Base-by-base conservation (phyloP, 2,888 invertebrate genomes). In the Isotomurus palustris region DNA sequence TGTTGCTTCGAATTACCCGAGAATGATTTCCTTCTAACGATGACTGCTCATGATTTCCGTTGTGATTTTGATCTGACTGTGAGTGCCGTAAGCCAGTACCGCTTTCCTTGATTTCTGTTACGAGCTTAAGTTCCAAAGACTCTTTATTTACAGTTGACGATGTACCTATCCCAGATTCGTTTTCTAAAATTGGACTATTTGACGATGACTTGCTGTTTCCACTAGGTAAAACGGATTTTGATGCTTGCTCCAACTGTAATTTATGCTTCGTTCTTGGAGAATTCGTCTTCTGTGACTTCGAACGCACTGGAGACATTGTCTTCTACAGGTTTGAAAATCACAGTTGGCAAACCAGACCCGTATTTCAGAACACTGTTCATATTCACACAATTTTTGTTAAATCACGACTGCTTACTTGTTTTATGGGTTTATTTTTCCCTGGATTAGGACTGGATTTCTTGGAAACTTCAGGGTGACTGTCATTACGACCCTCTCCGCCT, bases 61-160 rank as follows among this genome's bases (percentile, higher is more conserved):
- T 50, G 10, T 22, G 12, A 38, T 50, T 50, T 24, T 10, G 4
- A n/a, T n/a, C n/a, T n/a, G n/a, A n/a, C n/a, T n/a, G n/a, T 5
- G 36, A 43, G 21, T 41, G 10, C 17, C 35, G 24, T 28, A 29
- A 44, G 14, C 28, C 22, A 21, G 32, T 38, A 5, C 35, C 29
- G 32, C 84, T 80, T 73, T 88, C 88, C 74, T 88, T 89, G 57
- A 90, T 89, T 75, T 91, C 91, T 4, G 88, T 86, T 45, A 89
- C 86, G 25, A 88, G 76, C 73, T 88, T 87, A 48, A 87, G 76
- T 73, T 88, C 88, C 48, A 87, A 78, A 83, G 89, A 88, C 74
- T 90, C 90, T 72, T 90, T 90, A 81, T 86, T 84, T 21, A 54
- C 56, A 10, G 65, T 61, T 35, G 61, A 50, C 17, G 60, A 58